A percentile compares a stretch with the other conserved stretches of the same genome.
phyloP scores from a whole-genome alignment of 2,888 invertebrate species.

The Syritta pipiens region DNA sequence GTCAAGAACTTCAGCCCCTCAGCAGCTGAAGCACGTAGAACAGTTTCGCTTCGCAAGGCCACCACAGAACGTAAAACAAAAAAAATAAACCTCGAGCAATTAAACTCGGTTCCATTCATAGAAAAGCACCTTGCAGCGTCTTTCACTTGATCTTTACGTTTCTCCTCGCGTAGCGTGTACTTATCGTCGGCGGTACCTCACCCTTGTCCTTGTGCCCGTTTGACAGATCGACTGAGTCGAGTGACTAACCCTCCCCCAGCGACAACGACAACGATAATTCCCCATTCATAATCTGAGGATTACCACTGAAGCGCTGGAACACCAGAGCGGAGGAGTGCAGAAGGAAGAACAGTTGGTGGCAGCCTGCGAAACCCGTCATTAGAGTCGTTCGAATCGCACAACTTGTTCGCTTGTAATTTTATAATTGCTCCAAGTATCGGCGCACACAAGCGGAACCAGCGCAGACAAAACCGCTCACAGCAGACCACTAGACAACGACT shows the following conservation, averaged over 20 bases:
- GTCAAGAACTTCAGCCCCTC: too few relatives aligned
- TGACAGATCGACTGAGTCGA: slow-evolving; percentile 43
- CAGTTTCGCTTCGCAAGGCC: too few relatives aligned
- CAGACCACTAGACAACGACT: slow-evolving; percentile 38
- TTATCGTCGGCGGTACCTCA: slow-evolving; percentile 31
- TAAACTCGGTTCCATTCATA: too few relatives aligned
- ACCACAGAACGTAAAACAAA: too few relatives aligned
- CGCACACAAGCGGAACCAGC: slow-evolving; percentile 34
- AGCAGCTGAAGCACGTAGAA: too few relatives aligned
- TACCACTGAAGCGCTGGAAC: background rate
- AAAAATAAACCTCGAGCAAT: too few relatives aligned
- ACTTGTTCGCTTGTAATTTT: slow-evolving; percentile 57
- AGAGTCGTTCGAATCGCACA: slow-evolving; percentile 45
- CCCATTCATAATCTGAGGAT: slow-evolving; percentile 42
- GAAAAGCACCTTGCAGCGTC: too few relatives aligned
- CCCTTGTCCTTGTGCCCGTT: slow-evolving; percentile 60
- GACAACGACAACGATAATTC: slow-evolving; percentile 7
- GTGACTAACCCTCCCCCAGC: slow-evolving; percentile 14
- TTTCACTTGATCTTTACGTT: slow-evolving; percentile 7
- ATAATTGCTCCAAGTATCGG: slow-evolving; percentile 40
- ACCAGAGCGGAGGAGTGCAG: too few relatives aligned
- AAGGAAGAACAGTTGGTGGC: too few relatives aligned
- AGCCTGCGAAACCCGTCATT: slow-evolving; percentile 38
- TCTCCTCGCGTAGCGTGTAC: background rate
- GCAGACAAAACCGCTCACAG: background rate